phyloP scores from a whole-genome alignment of 2,888 invertebrate species.

The Volucella inflata region DNA sequence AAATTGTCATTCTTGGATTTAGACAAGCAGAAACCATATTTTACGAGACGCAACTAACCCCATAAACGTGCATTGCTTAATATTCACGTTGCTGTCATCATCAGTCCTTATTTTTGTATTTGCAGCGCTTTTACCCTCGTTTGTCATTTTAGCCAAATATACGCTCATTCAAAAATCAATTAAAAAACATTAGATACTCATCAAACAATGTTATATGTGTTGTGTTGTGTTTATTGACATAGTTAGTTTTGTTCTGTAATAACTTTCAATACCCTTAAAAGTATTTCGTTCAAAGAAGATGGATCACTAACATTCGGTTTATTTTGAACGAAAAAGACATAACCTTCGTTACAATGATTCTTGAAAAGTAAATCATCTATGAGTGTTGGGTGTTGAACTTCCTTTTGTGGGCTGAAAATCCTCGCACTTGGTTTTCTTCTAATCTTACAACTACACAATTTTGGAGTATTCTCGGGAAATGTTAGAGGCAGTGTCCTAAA shows the following conservation, averaged over 20 bases:
- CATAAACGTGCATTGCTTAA: no score
- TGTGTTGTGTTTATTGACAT: neutral
- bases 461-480: neutral
- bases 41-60: no score
- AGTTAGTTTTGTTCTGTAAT: conserved; percentile 34
- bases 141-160: no score
- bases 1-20: no score
- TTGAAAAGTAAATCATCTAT: conserved; percentile 20
- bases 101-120: no score
- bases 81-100: no score
- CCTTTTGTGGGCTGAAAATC: neutral
- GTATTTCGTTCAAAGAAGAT: conserved; percentile 47
- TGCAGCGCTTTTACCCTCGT: no score
- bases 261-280: conserved; percentile 63
- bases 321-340: conserved; percentile 62
- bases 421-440: conserved; percentile 12
- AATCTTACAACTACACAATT: conserved; percentile 19
- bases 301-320: conserved; percentile 49
- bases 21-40: no score
- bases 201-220: no score
- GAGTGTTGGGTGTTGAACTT: conserved; percentile 17
- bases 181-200: no score
- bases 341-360: conserved; percentile 60
- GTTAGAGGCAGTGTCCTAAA: conserved; percentile 19
- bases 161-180: no score